phyloP scores from a whole-genome alignment of 2,797 vertebrate species.

The Botia kubotai region DNA sequence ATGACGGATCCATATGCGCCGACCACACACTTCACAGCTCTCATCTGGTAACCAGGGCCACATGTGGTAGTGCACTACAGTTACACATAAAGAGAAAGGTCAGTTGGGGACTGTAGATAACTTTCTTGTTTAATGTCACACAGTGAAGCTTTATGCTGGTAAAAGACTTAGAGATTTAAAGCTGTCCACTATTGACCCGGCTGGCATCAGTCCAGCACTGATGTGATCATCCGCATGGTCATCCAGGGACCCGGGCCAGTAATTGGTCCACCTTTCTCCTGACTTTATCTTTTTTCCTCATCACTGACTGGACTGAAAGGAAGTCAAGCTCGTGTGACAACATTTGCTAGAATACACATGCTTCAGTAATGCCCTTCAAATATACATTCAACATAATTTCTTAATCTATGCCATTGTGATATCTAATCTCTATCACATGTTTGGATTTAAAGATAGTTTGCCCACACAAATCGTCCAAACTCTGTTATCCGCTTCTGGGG shows the following conservation, averaged over 20 bases:
- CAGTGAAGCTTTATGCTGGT: not conserved
- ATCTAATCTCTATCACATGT: constrained; percentile 64
- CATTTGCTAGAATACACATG: constrained; percentile 74
- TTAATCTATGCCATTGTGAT: constrained; percentile 60
- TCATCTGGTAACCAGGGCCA: constrained; percentile 94
- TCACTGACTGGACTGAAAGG: constrained; percentile 78
- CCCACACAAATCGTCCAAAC: constrained; percentile 21
- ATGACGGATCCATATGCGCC: constrained; percentile 88
- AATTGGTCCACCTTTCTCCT: constrained; percentile 13
- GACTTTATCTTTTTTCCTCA: constrained; percentile 68
- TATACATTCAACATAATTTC: constrained; percentile 75
- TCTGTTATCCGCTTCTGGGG: not conserved
- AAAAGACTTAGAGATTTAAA: not conserved
- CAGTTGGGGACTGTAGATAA: constrained; percentile 2
- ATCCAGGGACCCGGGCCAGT: constrained; percentile 7
- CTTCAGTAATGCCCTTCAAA: constrained; percentile 83
- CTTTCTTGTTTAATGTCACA: constrained; percentile 11
- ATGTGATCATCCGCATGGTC: constrained; percentile 11
- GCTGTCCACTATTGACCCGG: not conserved
- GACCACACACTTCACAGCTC: constrained; percentile 92
- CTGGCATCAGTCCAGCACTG: constrained; percentile 12
- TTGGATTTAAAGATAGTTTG: constrained; percentile 51
- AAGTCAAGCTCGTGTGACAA: constrained; percentile 80
- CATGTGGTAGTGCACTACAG: constrained; percentile 92
- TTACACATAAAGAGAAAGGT: constrained; percentile 12